Percentiles rank a stretch among this genome's conserved stretches.
Evolutionary conservation across 2,888 invertebrate species (phyloP).

Genomic region (Microplitis deprimator): DNA sequence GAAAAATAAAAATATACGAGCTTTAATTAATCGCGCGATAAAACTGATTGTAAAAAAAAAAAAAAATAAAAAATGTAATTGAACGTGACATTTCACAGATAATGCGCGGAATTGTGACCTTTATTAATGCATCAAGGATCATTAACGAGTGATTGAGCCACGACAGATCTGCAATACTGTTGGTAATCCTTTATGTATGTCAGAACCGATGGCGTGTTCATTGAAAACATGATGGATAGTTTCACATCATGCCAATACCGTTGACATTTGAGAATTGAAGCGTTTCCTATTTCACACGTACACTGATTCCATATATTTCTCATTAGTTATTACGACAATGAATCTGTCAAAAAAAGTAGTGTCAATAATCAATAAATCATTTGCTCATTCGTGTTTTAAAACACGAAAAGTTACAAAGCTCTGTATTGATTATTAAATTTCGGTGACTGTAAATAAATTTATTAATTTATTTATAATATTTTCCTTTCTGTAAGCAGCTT

Average conservation of each 20-base stretch:
- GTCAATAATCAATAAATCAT: constrained; percentile 45
- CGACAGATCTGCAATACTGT: constrained; percentile 57
- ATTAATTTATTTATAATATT: not conserved
- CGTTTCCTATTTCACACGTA: constrained; percentile 30
- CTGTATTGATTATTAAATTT: not conserved
- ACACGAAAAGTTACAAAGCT: not conserved
- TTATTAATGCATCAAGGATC: constrained; percentile 59
- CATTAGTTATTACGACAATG: constrained; percentile 29
- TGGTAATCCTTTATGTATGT: constrained; percentile 50
- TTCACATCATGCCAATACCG: constrained; percentile 31
- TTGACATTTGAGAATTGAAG: constrained; percentile 30
- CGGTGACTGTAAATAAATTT: not conserved
- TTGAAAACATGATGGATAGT: constrained; percentile 35
- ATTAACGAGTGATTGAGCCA: constrained; percentile 57
- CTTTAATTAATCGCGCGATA: no score
- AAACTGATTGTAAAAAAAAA: not conserved
- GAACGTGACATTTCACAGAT: not conserved
- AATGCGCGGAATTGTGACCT: constrained; percentile 16
- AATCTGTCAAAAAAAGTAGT: constrained; percentile 22
- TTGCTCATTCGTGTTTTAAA: not conserved
- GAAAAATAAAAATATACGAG: no score
- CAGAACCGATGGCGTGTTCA: constrained; percentile 32
- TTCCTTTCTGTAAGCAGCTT: not conserved
- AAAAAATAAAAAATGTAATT: not conserved
- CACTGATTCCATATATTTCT: constrained; percentile 31